Base-by-base conservation (phyloP, 30 jellyfish, hydroid and myxozoan species). In the Calvadosia cruxmelitensis region DNA sequence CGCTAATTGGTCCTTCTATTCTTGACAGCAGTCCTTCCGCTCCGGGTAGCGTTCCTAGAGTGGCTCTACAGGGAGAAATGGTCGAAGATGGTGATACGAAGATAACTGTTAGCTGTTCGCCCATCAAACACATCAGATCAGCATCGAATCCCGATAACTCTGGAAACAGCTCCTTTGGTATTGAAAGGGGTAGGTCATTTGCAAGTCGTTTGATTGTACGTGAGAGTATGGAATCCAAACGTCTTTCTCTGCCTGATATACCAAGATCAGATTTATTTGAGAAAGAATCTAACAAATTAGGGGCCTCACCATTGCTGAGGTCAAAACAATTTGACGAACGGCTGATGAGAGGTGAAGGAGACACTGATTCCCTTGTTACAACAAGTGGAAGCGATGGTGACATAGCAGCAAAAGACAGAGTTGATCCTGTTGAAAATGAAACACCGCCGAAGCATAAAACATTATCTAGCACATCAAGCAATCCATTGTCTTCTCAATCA, bases 291-390 rank as follows among this genome's bases (percentile, higher is more conserved):
- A 42, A 5, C 20, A 42, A 42, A 42, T 20, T 42, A 5, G 57
- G 57, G 15, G 20, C 57, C 10, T 42, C 57, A 20, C 57, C 57
- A 42, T 42, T 42, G 20, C 20, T 42, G 20, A 10, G 20, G 20
- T 5, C 57, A 42, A 42, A 42, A 42, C 57, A 42, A 42, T 42
- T 42, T 42, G 20, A 5, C 20, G 57, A 42, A 42, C n/a, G n/a
- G n/a, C n/a, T n/a, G n/a, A n/a, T n/a, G n/a, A n/a, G n/a, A n/a
- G 57, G 57, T 42, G 57, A 42, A 5, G 57, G 57, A 10, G 57
- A 42, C 20, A 20, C 57, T 42, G 57, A 42, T 42, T 42, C 57
- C 10, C 20, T 42, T 5, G 20, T 42, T 10, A 42, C 57, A 42
- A 42, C 57, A 42, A 42, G 57, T 20, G 57, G 57, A 10, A 42